Conservation (phyloP, 2,113 vertebrate species). For the Lophotis ruficrista region DNA sequence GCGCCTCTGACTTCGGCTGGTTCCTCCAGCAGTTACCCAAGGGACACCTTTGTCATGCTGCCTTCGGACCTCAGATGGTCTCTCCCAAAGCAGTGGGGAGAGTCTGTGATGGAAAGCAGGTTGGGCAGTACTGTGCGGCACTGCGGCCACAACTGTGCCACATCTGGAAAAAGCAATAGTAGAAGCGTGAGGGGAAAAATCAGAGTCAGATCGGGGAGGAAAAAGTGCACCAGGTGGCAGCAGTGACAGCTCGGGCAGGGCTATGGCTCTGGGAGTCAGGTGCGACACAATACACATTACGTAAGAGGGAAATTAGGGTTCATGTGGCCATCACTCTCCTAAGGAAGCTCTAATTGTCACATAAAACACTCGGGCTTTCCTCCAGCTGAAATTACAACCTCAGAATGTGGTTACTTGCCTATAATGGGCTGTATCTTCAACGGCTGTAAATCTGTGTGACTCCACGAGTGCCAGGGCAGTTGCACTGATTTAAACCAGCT, state of each 20-base stretch:
- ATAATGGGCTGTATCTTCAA: background rate
- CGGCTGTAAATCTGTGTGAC: background rate
- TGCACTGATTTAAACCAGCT: background rate
- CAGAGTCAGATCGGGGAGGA: background rate
- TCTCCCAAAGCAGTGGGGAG: background rate
- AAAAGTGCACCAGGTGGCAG: background rate
- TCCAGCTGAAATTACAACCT: background rate
- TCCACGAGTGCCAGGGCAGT: background rate
- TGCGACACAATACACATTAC: background rate
- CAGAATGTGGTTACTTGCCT: background rate
- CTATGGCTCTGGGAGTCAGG: background rate
- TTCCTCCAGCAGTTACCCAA: accelerated
- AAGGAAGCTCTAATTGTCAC: background rate
- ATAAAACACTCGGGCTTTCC: background rate
- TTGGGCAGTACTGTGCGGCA: background rate
- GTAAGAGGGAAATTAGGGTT: background rate
- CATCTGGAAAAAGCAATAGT: background rate
- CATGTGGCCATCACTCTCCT: background rate
- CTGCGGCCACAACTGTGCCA: background rate
- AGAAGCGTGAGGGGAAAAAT: background rate
- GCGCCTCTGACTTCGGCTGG: background rate
- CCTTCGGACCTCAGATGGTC: background rate
- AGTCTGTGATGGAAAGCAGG: background rate
- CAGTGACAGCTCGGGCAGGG: background rate
- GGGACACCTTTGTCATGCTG: background rate